Evolutionary conservation across 2,888 invertebrate species (phyloP).

Genomic region (Crematogaster levior): DNA sequence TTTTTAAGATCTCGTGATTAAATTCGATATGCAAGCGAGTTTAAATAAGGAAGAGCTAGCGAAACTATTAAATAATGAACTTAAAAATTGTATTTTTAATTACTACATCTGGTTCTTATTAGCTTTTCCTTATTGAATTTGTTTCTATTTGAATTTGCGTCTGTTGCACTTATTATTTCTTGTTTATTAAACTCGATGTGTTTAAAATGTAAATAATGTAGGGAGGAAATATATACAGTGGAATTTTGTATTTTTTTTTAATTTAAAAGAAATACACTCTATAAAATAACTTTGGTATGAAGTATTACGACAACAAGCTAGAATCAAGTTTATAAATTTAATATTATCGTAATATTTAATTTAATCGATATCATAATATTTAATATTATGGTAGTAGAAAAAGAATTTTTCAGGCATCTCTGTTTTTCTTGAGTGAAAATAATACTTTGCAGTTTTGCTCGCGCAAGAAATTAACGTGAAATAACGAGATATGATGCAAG

Average conservation of each 20-base stretch:
- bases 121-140: no score
- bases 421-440: background rate
- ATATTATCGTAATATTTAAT: no score
- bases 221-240: background rate
- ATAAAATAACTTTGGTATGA: background rate
- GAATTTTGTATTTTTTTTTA: background rate
- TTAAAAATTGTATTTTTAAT: no score
- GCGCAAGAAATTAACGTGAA: slow-evolving; percentile 24
- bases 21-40: no score
- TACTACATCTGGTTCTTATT: no score
- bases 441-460: background rate
- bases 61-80: no score
- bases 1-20: background rate
- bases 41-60: no score
- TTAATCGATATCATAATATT: no score
- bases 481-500: slow-evolving; percentile 20
- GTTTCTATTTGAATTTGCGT: no score
- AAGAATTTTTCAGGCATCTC: background rate
- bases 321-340: background rate
- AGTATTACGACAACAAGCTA: background rate
- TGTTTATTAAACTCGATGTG: background rate
- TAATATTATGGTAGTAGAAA: background rate
- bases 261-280: background rate
- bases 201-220: background rate
- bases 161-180: no score